Evolutionary conservation across 2,797 vertebrate species (phyloP), one percentile per base, ranked within the genome.

Genomic region (Platalea minor): DNA sequence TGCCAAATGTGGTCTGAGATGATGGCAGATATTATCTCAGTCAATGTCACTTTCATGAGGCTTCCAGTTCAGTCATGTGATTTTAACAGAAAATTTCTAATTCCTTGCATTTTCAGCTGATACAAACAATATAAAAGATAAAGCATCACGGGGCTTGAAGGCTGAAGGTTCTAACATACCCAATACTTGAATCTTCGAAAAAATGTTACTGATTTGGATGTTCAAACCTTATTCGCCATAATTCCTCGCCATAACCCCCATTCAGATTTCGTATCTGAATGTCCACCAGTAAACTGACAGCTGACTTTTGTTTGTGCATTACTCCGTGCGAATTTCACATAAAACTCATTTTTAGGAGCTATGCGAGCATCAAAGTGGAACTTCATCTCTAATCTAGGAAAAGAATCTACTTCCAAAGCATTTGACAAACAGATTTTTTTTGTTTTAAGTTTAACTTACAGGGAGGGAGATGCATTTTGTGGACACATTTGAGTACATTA

Each of bases 401-500:
- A 86, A 48, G 3, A 60, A 28, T 70, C n/a, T 75, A 45, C 45
- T 95, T 93, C 53, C 48, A 88, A 91, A 96, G 60, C 20, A 50
- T 88, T 95, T 95, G 69, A 73, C 43, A 85, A 93, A 83, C 6
- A 68, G 31, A 88, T 45, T 56, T 80, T 85, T 85, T 85, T 64
- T 14, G 24, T 56, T 89, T 61, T 69, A 73, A 73, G 84, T 96
- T 93, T 96, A 89, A 88, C 12, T 96, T 90, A 84, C 72, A 95
- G 51, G 45, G 25, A 93, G 29, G 33, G 56, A 91, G 61, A 91
- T 16, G 37, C n/a, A 53, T 91, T 96, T 97, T 82, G 68, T 96
- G 76, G 85, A 95, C 90, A 94, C 56, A 86, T 95, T 91, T 96
- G 95, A 97, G 88, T 94, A 96, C 90, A 96, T 94, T 97, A 98